Base-by-base conservation (phyloP, 2,888 invertebrate genomes). In the Hydropsyche betteni region DNA sequence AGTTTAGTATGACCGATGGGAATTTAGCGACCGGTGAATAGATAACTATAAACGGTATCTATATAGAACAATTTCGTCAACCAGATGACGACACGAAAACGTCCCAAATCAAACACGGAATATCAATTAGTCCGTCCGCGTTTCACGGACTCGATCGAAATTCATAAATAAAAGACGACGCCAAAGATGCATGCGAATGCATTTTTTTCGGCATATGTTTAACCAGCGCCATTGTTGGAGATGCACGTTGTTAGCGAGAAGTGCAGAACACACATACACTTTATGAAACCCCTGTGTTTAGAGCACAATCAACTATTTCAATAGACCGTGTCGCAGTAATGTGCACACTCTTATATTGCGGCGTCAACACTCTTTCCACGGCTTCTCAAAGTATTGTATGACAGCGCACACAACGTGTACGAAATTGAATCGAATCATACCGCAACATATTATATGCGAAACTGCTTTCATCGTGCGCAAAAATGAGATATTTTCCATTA, bases 231-330 rank as follows among this genome's bases (percentile, higher is more conserved):
- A 10, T 44, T 44, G 44, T 44, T 44, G 10, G 3, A 44, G 44
- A 44, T 44, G 44, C 64, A 44, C 34, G 68, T 70, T 58, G 58
- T 70, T 69, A 52, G 69, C 51, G n/a, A 69, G 69, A 75, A 75
- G 75, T 75, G 69, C 8, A 68, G 55, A 61, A 74, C n/a, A 69
- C 50, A 50, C 50, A 50, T 69, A 69, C 51, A 69, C 64, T 64
- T 64, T 64, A 36, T 36, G 64, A 64, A 64, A 24, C 64, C 52
- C 50, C 36, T 53, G 70, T 69, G 69, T 69, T 36, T 36, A 61
- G 70, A 69, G 64, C 36, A 75, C 75, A 75, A 75, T 75, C 69
- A 75, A 75, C 75, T 69, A 70, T 75, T 75, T 75, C 75, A 75
- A 75, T 75, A 75, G 75, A 69, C 75, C 75, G 70, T 75, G 75